Conservation (phyloP, 2,113 vertebrate genomes). For the Hucho hucho region DNA sequence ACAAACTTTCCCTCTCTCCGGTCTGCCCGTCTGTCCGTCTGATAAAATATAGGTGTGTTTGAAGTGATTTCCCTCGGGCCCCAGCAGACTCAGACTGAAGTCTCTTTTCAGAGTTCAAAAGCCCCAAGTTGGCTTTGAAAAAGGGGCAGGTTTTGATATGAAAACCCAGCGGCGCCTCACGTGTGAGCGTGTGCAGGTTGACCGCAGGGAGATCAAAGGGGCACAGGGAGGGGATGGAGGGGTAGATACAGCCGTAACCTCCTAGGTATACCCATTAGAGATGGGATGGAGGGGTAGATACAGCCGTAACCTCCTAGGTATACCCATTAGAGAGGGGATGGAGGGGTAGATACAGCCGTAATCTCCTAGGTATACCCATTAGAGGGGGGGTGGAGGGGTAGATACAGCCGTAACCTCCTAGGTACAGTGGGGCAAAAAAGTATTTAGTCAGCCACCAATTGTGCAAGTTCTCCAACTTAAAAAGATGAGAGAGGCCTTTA, state of each 20-base stretch:
- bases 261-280: too few species aligned
- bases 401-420: too few species aligned
- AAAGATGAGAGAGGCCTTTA: too few species aligned
- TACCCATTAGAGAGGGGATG: too few species aligned
- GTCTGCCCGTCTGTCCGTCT: slow-evolving; percentile 32
- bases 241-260: not conserved
- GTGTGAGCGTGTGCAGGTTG: not conserved
- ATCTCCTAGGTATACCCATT: too few species aligned
- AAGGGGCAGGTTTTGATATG: slow-evolving; percentile 42
- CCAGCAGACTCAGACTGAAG: slow-evolving; percentile 23
- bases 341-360: too few species aligned
- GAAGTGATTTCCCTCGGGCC: slow-evolving; percentile 50
- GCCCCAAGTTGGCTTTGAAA: slow-evolving; percentile 61
- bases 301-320: too few species aligned
- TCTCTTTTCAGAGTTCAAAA: slow-evolving; percentile 57
- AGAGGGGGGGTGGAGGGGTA: too few species aligned
- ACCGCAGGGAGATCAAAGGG: slow-evolving; percentile 21
- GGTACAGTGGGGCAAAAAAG: too few species aligned
- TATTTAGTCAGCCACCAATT: too few species aligned
- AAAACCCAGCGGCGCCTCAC: slow-evolving; percentile 47
- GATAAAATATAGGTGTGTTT: slow-evolving; percentile 43
- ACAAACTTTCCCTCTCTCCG: slow-evolving; percentile 1
- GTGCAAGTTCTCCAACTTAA: too few species aligned
- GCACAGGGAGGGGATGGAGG: slow-evolving; percentile 12
- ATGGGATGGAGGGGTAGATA: too few species aligned